A percentile compares a stretch with the other conserved stretches of the same genome.
phyloP scores from a whole-genome alignment of 2,888 invertebrate genomes.

The Leptinotarsa peninsularis region DNA sequence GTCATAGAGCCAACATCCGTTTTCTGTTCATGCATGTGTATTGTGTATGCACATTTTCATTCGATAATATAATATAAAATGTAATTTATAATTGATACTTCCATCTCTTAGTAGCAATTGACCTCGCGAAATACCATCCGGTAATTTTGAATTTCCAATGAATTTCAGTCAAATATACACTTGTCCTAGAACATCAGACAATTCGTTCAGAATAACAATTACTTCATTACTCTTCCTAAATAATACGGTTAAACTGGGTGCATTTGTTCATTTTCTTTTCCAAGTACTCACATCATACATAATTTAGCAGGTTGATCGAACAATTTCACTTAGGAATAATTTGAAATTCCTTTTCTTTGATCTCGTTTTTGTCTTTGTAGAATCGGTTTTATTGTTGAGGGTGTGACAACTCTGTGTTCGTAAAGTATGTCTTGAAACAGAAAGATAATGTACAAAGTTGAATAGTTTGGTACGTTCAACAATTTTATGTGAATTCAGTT shows the following conservation, averaged over 20 bases:
- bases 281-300: conserved; percentile 20
- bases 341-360: conserved; percentile 17
- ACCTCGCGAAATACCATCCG: neutral
- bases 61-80: no score
- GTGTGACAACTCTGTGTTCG: neutral
- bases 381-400: neutral
- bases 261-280: conserved; percentile 10
- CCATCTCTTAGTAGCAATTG: no score
- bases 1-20: no score
- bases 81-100: no score
- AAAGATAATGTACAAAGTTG: no score
- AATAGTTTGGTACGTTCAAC: no score
- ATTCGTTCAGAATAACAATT: conserved; percentile 15
- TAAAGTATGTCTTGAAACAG: neutral
- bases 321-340: conserved; percentile 21
- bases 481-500: no score
- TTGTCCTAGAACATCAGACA: neutral
- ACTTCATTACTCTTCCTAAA: conserved; percentile 4
- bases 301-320: conserved; percentile 17
- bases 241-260: conserved; percentile 8
- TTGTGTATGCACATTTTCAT: no score
- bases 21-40: no score
- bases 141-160: neutral
- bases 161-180: neutral
- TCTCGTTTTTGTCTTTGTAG: neutral